These are phyloP conservation scores for Petaurus breviceps DNA, from an alignment of 2,113 vertebrate species.

Conservation along the genomic window DNA sequence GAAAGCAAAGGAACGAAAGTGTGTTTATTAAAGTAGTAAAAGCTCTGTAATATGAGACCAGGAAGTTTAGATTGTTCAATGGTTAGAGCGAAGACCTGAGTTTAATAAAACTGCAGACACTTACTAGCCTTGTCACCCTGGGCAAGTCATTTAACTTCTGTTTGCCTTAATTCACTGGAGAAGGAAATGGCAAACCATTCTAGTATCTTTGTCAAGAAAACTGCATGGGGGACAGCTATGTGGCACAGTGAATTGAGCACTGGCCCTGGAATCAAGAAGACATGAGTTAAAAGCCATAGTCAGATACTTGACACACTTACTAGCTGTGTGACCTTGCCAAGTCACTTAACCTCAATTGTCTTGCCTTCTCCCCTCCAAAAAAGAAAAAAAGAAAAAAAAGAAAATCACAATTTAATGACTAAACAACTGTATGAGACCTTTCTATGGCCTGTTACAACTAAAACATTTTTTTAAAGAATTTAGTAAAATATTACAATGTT, in stretches of 20 bases:
- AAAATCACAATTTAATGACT: not conserved
- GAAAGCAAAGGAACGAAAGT: slow-evolving; percentile 52
- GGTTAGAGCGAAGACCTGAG: not conserved
- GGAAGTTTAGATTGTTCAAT: not conserved
- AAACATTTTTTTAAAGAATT: slow-evolving; percentile 40
- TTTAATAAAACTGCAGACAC: not conserved
- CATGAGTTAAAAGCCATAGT: no score
- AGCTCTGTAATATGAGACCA: not conserved
- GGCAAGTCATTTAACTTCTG: not conserved
- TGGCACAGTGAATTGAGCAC: no score
- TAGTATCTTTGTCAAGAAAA: not conserved
- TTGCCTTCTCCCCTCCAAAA: no score
- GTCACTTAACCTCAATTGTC: no score
- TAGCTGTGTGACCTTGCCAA: no score
- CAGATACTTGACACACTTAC: no score
- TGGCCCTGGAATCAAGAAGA: no score
- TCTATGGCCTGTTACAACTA: slow-evolving; percentile 8
- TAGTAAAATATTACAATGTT: slow-evolving; percentile 49
- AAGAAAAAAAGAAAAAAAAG: no score
- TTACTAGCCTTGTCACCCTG: not conserved
- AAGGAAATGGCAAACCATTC: not conserved
- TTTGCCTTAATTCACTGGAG: not conserved
- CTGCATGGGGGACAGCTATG: not conserved
- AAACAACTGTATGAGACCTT: slow-evolving; percentile 19
- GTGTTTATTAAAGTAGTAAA: slow-evolving; percentile 74